Base-by-base conservation (phyloP, 2,113 vertebrate genomes). In the Cyprinodon tularosa region DNA sequence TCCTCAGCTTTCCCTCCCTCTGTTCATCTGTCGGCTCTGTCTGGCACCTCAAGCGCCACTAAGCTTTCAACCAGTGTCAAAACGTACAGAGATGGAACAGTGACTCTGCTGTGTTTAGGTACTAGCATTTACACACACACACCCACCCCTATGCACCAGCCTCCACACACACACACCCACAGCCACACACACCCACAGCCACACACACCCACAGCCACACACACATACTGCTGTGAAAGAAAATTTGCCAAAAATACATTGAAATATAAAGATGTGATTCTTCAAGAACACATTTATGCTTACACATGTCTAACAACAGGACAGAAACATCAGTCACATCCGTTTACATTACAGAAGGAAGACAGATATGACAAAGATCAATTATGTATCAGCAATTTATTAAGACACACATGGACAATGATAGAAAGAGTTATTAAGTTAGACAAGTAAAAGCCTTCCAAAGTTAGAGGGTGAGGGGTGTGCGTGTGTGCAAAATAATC, bases 401-500 rank as follows among this genome's bases (percentile, higher is more conserved):
- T 47, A 62, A 71, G 61, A 68, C 74, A 64, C 66, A 72, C 78
- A 64, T 71, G 60, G 36, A 59, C 66, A 36, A 93, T 80, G 92
- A 94, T 94, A 93, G 95, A 95, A 73, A 79, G 80, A 88, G 86
- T 96, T 95, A 96, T 95, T 95, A 96, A 96, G 95, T 95, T 94
- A 96, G 95, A 94, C 95, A 95, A 88, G 95, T 97, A 95, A 95
- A 96, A 97, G 96, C 96, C 92, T 93, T 96, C 94, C 94, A 95
- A 95, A 97, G 95, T 97, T 97, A 94, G 61, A 71, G 62, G 83
- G 84, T 76, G 68, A 67, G 69, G 71, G 45, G 39, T 73, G 72
- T 61, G 29, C 62, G 67, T 12, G 77, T 66, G 73, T 66, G 80
- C 77, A 94, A 96, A 96, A 96, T 98, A 98, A 98, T 97, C 96